Percentiles rank a stretch among this genome's conserved stretches.
Evolutionary conservation across 1,140 invertebrate genomes (phyloP).

Genomic region (Monomorium pharaonis): DNA sequence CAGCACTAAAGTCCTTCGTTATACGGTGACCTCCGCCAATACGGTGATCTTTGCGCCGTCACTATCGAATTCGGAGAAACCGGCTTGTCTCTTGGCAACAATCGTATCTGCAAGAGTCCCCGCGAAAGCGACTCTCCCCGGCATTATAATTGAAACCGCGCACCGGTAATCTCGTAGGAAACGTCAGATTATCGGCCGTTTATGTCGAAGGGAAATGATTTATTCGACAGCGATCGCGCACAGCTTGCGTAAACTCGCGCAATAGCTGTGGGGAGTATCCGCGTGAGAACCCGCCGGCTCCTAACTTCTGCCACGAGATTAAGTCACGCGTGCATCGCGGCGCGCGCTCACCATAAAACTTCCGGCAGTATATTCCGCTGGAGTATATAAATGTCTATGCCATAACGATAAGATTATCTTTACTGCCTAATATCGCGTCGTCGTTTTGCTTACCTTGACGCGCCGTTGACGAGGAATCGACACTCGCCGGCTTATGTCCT

Average conservation of each 20-base stretch:
- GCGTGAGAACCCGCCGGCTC: conserved; percentile 31
- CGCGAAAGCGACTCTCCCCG: neutral
- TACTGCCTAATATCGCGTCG: conserved; percentile 38
- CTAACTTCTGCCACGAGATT: conserved; percentile 31
- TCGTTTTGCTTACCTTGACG: neutral
- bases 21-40: conserved; percentile 38
- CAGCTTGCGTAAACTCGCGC: conserved; percentile 6
- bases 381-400: conserved; percentile 45
- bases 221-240: neutral
- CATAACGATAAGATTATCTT: conserved; percentile 52
- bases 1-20: conserved; percentile 51
- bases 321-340: conserved; percentile 14
- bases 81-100: neutral
- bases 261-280: neutral
- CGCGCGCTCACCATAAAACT: conserved; percentile 18
- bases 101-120: neutral
- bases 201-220: conserved; percentile 24
- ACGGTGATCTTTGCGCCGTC: conserved; percentile 32
- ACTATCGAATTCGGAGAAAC: conserved; percentile 14
- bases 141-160: conserved; percentile 23
- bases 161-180: conserved; percentile 29
- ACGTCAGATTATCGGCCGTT: conserved; percentile 30
- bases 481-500: neutral
- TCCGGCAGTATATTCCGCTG: neutral
- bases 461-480: conserved; percentile 1